Percentiles rank a stretch among this genome's conserved stretches.
Conservation (phyloP, 2,888 invertebrate species). For the Lycocerus yunnanus region DNA sequence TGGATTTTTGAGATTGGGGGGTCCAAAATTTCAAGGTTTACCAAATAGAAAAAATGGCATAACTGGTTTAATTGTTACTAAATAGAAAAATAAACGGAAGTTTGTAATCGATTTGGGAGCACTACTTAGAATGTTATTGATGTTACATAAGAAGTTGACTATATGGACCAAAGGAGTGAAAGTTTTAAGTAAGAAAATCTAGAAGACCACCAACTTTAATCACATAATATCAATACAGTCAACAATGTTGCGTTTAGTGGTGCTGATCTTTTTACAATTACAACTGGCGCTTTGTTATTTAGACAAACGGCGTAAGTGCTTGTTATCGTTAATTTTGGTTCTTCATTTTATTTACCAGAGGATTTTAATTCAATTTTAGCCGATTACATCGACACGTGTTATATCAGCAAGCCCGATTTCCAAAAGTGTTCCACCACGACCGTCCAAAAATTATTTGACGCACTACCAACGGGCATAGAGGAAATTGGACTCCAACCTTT, state of each 20-base stretch:
- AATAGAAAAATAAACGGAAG: conserved; percentile 5
- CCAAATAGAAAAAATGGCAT: neutral
- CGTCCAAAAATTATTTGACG: conserved; percentile 70
- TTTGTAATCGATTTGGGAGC: conserved; percentile 8
- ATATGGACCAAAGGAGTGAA: conserved; percentile 43
- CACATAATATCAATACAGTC: conserved; percentile 28
- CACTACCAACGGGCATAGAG: conserved; percentile 62
- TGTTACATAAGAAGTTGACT: conserved; percentile 16
- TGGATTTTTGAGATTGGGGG: neutral
- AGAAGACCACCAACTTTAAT: conserved; percentile 26
- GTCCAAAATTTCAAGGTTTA: neutral
- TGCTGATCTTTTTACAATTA: conserved; percentile 37
- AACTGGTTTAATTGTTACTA: neutral
- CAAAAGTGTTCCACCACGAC: conserved; percentile 69
- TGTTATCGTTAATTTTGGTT: neutral
- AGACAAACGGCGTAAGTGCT: conserved; percentile 45
- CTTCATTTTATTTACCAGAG: neutral
- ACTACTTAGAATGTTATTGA: neutral
- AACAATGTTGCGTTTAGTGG: conserved; percentile 41
- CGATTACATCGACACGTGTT: conserved; percentile 69
- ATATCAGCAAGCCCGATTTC: conserved; percentile 64
- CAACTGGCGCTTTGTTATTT: conserved; percentile 39
- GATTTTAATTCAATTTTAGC: conserved; percentile 58
- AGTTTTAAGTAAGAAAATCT: conserved; percentile 40
- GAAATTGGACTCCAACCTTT: conserved; percentile 65